Evolutionary conservation across 2,888 invertebrate species (phyloP).

Genomic region (Rambutsinella grinnellia): DNA sequence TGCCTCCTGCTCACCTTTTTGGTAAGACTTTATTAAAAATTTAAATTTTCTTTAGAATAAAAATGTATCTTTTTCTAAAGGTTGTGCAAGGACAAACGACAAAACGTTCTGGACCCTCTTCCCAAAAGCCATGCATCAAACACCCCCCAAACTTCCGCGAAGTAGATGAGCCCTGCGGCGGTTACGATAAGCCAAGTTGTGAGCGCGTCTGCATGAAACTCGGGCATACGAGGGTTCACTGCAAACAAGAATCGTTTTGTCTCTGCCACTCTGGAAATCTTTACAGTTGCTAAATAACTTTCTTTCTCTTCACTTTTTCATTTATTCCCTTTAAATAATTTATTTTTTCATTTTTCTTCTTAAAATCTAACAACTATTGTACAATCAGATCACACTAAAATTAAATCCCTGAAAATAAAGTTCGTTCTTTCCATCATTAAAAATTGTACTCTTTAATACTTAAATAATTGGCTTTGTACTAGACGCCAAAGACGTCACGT

Average conservation of each 20-base stretch:
- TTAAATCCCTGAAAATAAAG: background rate
- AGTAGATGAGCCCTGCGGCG: slow-evolving; percentile 61
- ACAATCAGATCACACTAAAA: slow-evolving; percentile 12
- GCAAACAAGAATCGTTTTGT: slow-evolving; percentile 60
- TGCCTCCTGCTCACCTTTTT: background rate
- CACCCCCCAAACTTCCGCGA: slow-evolving; percentile 63
- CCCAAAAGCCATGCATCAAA: slow-evolving; percentile 59
- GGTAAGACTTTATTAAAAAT: background rate
- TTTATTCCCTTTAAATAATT: background rate
- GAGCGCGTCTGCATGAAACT: slow-evolving; percentile 59
- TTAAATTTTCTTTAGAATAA: background rate
- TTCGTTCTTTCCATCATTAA: too few relatives aligned
- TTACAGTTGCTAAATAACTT: slow-evolving; percentile 61
- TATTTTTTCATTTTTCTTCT: background rate
- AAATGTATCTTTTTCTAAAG: background rate
- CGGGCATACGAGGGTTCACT: slow-evolving; percentile 59
- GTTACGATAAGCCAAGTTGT: slow-evolving; percentile 60
- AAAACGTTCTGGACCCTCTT: slow-evolving; percentile 2
- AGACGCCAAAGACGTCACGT: slow-evolving; percentile 13
- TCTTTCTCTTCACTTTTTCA: background rate
- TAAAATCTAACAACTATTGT: background rate
- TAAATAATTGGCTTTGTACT: slow-evolving; percentile 24
- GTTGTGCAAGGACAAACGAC: background rate
- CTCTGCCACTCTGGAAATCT: slow-evolving; percentile 64
- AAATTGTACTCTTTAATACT: background rate